phyloP scores from a whole-genome alignment of 1,140 invertebrate genomes.

The Gonioctena quinquepunctata region DNA sequence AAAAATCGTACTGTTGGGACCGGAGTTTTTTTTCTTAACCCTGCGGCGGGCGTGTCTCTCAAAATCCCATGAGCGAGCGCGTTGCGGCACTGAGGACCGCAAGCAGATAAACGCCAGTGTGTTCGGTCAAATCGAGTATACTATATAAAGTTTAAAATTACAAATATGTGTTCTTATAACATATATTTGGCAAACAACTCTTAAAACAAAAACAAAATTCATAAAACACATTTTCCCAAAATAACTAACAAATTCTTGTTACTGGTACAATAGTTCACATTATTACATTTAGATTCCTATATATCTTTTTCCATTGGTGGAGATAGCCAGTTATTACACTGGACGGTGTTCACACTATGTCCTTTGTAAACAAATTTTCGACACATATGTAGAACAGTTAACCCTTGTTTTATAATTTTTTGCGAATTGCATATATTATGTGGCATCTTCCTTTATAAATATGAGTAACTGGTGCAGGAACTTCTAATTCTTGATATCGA shows the following conservation, averaged over 20 bases:
- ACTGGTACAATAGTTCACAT: too few relatives aligned
- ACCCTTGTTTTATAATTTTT: slow-evolving; percentile 25
- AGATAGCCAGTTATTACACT: slow-evolving; percentile 14
- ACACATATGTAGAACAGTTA: too few relatives aligned
- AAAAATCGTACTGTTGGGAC: too few relatives aligned
- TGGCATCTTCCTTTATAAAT: slow-evolving; percentile 10
- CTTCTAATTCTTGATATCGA: slow-evolving; percentile 2
- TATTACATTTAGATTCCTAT: background rate
- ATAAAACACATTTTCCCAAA: background rate
- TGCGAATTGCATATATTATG: slow-evolving; percentile 19
- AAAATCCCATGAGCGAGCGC: background rate
- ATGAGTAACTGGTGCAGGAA: background rate
- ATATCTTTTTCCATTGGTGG: slow-evolving; percentile 16
- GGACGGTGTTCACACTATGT: slow-evolving; percentile 16
- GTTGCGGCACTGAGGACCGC: background rate
- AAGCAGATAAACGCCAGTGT: background rate
- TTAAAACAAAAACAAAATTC: background rate
- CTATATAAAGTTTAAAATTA: background rate
- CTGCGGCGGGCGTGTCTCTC: background rate
- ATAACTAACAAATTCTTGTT: background rate
- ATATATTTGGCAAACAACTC: background rate
- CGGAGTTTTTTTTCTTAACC: background rate
- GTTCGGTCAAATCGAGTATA: background rate
- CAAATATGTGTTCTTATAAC: background rate
- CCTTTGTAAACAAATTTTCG: slow-evolving; percentile 27